phyloP scores from a whole-genome alignment of 2,113 vertebrate species.

The Odobenus rosmarus region DNA sequence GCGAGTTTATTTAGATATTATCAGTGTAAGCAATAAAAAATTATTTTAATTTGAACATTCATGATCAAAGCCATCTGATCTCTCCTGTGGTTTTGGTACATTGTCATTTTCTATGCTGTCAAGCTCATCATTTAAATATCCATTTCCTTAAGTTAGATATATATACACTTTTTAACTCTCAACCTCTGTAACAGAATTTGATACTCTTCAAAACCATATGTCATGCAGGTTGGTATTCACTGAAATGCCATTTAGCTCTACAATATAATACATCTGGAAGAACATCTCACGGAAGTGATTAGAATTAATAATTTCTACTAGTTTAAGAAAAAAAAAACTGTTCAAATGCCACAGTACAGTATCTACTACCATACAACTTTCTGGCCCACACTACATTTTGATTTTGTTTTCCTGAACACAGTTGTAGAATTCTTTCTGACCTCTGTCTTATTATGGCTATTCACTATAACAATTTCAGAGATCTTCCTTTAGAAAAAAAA shows the following conservation, averaged over 20 bases:
- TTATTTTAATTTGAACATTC: slow-evolving; percentile 6
- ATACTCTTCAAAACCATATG: background rate
- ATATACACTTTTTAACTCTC: background rate
- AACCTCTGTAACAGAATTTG: background rate
- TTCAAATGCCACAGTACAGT: background rate
- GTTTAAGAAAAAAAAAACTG: background rate
- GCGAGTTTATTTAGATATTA: background rate
- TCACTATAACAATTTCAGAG: background rate
- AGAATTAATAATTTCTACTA: background rate
- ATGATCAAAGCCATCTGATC: background rate
- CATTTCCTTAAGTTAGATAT: background rate
- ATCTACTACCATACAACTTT: background rate
- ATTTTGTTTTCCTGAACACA: background rate
- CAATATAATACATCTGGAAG: background rate
- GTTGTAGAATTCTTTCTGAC: background rate
- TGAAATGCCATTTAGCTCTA: background rate
- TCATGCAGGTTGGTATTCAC: background rate
- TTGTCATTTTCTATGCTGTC: background rate
- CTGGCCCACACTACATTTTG: background rate
- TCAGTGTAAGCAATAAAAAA: background rate
- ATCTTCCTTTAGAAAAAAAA: background rate
- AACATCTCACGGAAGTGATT: background rate
- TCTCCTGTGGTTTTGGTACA: background rate
- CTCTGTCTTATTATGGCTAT: background rate
- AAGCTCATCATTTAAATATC: background rate